phyloP scores from a whole-genome alignment of 2,888 invertebrate species.

The Eupithecia pulchellata region DNA sequence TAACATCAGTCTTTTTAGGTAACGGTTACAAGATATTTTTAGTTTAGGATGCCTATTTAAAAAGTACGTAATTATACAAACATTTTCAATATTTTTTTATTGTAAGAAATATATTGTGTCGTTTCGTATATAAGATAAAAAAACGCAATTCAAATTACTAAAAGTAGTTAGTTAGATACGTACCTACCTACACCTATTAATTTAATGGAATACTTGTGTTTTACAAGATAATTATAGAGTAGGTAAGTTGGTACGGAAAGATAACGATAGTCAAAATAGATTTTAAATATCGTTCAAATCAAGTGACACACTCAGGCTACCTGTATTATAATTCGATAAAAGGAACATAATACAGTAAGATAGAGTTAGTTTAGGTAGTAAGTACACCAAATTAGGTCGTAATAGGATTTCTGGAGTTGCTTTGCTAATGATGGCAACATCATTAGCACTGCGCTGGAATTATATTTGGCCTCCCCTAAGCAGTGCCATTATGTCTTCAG shows the following conservation, averaged over 20 bases:
- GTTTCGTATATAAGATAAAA: neutral
- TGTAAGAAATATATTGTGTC: too few relatives aligned
- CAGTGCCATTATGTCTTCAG: too few relatives aligned
- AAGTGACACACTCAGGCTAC: neutral
- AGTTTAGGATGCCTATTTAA: too few relatives aligned
- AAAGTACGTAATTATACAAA: too few relatives aligned
- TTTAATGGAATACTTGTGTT: neutral
- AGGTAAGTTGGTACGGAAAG: neutral
- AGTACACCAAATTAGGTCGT: too few relatives aligned
- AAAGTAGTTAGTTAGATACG: too few relatives aligned
- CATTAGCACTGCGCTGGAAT: too few relatives aligned
- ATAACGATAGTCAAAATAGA: neutral
- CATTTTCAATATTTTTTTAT: too few relatives aligned
- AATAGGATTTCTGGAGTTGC: too few relatives aligned
- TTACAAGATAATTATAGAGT: neutral
- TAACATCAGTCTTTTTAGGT: neutral
- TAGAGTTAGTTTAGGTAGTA: neutral
- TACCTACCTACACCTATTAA: too few relatives aligned
- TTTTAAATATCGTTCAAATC: conserved; percentile 1
- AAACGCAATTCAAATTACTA: neutral
- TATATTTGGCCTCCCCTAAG: too few relatives aligned
- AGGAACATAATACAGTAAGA: neutral
- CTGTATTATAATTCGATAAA: neutral
- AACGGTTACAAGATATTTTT: neutral
- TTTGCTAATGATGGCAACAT: too few relatives aligned